A percentile compares a stretch with the other conserved stretches of the same genome.
Conservation (phyloP, 1,140 invertebrate species). For the Yoshiicerus persimilis region DNA sequence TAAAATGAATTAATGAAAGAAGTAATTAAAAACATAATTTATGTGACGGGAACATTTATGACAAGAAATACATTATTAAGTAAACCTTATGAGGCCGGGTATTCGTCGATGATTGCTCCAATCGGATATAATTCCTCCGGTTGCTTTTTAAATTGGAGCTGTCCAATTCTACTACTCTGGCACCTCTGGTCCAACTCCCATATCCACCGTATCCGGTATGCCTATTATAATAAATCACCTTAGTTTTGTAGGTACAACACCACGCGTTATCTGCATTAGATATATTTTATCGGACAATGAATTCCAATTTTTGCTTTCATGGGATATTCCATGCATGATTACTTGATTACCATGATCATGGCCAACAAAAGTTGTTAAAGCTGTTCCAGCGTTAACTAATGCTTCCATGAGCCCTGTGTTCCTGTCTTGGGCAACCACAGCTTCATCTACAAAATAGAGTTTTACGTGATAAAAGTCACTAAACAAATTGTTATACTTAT, state of each 20-base stretch:
- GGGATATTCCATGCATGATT: no score
- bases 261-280: constrained; percentile 30
- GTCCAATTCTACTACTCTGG: constrained; percentile 12
- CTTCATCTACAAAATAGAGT: constrained; percentile 8
- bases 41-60: no score
- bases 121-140: constrained; percentile 23
- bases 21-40: no score
- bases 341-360: constrained; percentile 18
- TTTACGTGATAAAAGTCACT: background rate
- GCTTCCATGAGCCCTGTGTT: background rate
- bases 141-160: background rate
- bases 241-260: constrained; percentile 34
- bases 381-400: background rate
- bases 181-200: constrained; percentile 32
- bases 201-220: constrained; percentile 41
- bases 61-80: no score
- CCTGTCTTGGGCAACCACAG: background rate
- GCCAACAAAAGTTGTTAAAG: background rate
- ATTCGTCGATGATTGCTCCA: constrained; percentile 28
- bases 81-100: no score
- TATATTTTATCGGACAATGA: no score
- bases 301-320: no score
- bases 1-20: no score
- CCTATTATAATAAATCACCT: constrained; percentile 38
- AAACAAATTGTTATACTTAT: background rate